phyloP scores from a whole-genome alignment of 2,113 vertebrate species.

The Promerops cafer region DNA sequence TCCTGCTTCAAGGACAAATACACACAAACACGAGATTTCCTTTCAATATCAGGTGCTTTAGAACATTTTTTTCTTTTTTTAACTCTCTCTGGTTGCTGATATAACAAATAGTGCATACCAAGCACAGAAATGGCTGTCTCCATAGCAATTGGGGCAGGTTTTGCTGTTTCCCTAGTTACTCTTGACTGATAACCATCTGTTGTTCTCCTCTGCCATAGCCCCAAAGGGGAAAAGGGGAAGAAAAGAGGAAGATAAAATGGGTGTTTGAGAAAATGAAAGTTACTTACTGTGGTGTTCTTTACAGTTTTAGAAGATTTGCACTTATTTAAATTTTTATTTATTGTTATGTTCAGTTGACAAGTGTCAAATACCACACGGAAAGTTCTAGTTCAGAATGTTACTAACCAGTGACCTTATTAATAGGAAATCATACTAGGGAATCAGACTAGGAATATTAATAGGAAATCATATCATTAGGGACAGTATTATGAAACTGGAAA shows the following conservation, averaged over 20 bases:
- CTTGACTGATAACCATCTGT: conserved; percentile 74
- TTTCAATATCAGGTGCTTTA: background rate
- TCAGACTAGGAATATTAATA: background rate
- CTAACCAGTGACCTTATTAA: background rate
- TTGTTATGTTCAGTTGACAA: background rate
- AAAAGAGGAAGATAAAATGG: conserved; percentile 20
- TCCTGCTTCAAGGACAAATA: background rate
- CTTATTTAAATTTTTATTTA: background rate
- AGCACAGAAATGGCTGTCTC: conserved; percentile 75
- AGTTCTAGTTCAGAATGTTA: background rate
- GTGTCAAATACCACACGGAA: background rate
- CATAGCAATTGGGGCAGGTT: conserved; percentile 77
- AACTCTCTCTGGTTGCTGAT: conserved; percentile 58
- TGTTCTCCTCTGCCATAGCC: conserved; percentile 56
- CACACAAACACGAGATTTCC: background rate
- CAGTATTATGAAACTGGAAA: background rate
- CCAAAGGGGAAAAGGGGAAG: conserved; percentile 43
- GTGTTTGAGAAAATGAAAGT: conserved; percentile 44
- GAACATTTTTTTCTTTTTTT: background rate
- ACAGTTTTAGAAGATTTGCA: background rate
- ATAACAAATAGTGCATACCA: conserved; percentile 70
- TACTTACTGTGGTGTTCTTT: background rate
- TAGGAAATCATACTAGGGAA: background rate
- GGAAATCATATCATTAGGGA: background rate
- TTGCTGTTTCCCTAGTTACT: conserved; percentile 78